Evolutionary conservation across 2,888 invertebrate genomes (phyloP).

Genomic region (Eubasilissa splendida): DNA sequence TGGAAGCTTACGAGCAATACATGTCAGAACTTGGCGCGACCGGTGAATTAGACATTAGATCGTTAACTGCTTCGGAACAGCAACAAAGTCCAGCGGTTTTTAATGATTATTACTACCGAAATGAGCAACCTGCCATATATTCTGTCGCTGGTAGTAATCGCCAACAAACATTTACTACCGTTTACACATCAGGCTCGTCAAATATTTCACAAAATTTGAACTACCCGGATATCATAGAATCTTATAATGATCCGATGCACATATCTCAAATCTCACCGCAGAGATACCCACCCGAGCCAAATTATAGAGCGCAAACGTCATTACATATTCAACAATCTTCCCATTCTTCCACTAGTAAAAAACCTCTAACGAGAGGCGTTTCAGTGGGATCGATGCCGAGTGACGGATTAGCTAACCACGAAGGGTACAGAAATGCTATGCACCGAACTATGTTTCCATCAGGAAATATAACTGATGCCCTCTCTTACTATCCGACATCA

Average conservation of each 20-base stretch:
- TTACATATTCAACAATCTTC: slow-evolving; percentile 65
- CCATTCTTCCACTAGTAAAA: slow-evolving; percentile 65
- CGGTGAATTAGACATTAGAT: slow-evolving; percentile 69
- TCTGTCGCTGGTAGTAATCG: slow-evolving; percentile 83
- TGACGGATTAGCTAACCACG: slow-evolving; percentile 75
- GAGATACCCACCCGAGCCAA: slow-evolving; percentile 73
- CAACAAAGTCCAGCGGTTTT: slow-evolving; percentile 61
- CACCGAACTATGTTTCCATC: slow-evolving; percentile 81
- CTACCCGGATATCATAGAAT: slow-evolving; percentile 81
- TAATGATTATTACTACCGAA: slow-evolving; percentile 68
- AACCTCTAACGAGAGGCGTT: slow-evolving; percentile 74
- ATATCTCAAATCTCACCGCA: slow-evolving; percentile 62
- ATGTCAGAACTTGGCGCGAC: slow-evolving; percentile 72
- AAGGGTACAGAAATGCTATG: slow-evolving; percentile 76
- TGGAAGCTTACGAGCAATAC: slow-evolving; percentile 69
- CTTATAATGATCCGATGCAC: slow-evolving; percentile 66
- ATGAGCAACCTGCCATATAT: slow-evolving; percentile 79
- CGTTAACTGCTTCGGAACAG: slow-evolving; percentile 62
- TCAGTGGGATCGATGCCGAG: slow-evolving; percentile 69
- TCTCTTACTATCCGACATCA: slow-evolving; percentile 87
- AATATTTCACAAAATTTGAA: slow-evolving; percentile 76
- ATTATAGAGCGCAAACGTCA: slow-evolving; percentile 74
- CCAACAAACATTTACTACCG: slow-evolving; percentile 81
- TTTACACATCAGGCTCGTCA: slow-evolving; percentile 80
- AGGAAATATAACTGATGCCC: slow-evolving; percentile 83